Conservation (phyloP, 2,888 invertebrate genomes). For the Protonemura montana region DNA sequence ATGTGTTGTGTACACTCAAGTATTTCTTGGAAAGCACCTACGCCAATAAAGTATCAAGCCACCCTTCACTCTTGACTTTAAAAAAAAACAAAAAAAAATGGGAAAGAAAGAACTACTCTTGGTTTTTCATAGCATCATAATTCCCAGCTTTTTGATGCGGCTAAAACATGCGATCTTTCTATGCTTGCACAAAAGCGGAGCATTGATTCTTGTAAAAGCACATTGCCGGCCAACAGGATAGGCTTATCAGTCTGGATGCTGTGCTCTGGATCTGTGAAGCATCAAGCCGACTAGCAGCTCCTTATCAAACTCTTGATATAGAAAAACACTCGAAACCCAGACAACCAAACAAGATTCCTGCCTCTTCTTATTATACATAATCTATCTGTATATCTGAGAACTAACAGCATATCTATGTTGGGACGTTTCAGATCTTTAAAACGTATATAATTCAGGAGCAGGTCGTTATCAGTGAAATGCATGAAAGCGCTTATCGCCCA, state of each 20-base stretch:
- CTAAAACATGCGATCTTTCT: not conserved
- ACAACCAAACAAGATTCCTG: conserved; percentile 39
- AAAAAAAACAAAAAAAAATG: not conserved
- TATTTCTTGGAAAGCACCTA: too few species aligned
- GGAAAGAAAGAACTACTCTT: not conserved
- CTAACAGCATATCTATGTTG: conserved; percentile 33
- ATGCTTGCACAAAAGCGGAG: not conserved
- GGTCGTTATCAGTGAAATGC: conserved; percentile 9
- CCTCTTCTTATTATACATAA: conserved; percentile 14
- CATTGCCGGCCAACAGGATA: not conserved
- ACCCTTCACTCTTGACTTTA: not conserved
- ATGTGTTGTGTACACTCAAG: not conserved
- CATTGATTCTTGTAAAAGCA: not conserved
- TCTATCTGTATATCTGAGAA: conserved; percentile 26
- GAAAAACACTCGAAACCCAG: conserved; percentile 5
- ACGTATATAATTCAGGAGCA: conserved; percentile 20
- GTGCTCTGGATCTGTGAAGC: conserved; percentile 28
- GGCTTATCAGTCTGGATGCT: not conserved
- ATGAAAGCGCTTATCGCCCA: conserved; percentile 27
- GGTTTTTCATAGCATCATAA: not conserved
- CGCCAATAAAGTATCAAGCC: not conserved
- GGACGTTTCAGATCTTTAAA: conserved; percentile 13
- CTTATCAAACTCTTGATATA: conserved; percentile 36
- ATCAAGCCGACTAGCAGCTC: conserved; percentile 20
- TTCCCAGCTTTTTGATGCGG: not conserved